Evolutionary conservation across 2,797 vertebrate species (phyloP).

Genomic region (Anableps anableps): DNA sequence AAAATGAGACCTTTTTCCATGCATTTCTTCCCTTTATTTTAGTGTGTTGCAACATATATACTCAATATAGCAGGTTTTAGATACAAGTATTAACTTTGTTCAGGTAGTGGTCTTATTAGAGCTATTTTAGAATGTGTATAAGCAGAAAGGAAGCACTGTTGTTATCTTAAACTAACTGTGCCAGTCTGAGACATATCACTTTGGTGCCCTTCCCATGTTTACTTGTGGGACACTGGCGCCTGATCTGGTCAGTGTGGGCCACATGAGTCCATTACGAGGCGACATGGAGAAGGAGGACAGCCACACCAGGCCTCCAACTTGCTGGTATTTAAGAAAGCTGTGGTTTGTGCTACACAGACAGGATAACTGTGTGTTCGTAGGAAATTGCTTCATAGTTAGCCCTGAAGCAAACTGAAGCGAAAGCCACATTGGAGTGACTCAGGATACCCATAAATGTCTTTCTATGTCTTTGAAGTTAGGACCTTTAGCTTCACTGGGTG

Average conservation of each 20-base stretch:
- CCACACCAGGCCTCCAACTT: conserved; percentile 44
- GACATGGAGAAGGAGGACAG: conserved; percentile 37
- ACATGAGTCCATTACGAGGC: conserved; percentile 43
- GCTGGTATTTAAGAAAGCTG: conserved; percentile 47
- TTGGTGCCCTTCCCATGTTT: conserved; percentile 50
- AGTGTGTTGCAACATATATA: neutral
- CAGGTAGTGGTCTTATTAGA: neutral
- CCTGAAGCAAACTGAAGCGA: conserved; percentile 10
- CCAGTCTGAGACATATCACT: neutral
- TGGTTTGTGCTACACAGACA: conserved; percentile 34
- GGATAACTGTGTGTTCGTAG: conserved; percentile 30
- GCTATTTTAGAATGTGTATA: neutral
- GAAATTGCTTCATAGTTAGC: conserved; percentile 26
- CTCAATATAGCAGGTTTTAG: neutral
- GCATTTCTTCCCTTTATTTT: neutral
- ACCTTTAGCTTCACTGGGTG: neutral
- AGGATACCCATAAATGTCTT: conserved; percentile 16
- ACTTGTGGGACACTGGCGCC: conserved; percentile 49
- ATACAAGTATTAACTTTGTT: neutral
- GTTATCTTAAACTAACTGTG: neutral
- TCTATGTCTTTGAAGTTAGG: neutral
- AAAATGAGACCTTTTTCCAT: neutral
- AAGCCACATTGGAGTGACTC: conserved; percentile 35
- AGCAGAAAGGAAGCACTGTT: neutral
- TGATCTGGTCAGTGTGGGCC: conserved; percentile 54